These are phyloP conservation scores for Calycopis cecrops DNA, from an alignment of 1,140 invertebrate genomes.

Conservation along the genomic window DNA sequence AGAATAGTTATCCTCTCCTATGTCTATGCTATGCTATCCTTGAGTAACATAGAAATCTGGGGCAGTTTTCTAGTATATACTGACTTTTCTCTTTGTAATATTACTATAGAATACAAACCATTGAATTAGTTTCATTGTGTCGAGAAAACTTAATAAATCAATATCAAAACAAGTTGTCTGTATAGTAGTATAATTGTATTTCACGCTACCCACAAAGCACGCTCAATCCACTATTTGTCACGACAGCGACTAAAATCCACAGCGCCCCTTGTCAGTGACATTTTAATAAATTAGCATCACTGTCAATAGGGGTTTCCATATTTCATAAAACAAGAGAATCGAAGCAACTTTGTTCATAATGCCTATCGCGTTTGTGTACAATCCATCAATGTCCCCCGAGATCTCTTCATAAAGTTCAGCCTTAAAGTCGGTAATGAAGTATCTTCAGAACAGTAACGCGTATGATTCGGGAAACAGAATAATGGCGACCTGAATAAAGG, in stretches of 20 bases:
- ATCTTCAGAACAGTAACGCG: constrained; percentile 1
- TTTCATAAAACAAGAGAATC: constrained; percentile 60
- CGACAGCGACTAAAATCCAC: constrained; percentile 35
- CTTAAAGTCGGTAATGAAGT: constrained; percentile 11
- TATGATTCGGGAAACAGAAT: neutral
- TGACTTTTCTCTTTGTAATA: too few relatives aligned
- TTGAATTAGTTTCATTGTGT: too few relatives aligned
- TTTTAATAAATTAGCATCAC: constrained; percentile 61
- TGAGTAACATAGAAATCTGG: too few relatives aligned
- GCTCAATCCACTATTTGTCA: constrained; percentile 24
- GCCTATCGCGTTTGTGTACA: constrained; percentile 17
- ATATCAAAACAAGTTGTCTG: too few relatives aligned
- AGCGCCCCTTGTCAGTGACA: constrained; percentile 41
- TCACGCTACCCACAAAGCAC: neutral
- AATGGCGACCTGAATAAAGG: too few relatives aligned
- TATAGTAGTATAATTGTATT: too few relatives aligned
- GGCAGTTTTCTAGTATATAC: too few relatives aligned
- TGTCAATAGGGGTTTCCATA: constrained; percentile 51
- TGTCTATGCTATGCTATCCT: too few relatives aligned
- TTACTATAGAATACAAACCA: too few relatives aligned
- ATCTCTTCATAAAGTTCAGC: constrained; percentile 14
- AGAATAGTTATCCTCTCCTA: too few relatives aligned
- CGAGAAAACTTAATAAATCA: too few relatives aligned
- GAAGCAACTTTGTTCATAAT: constrained; percentile 21
- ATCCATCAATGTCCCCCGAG: constrained; percentile 14